Percentiles rank a stretch among this genome's conserved stretches.
Evolutionary conservation across 2,113 vertebrate species (phyloP).

Genomic region (Bos indicus): DNA sequence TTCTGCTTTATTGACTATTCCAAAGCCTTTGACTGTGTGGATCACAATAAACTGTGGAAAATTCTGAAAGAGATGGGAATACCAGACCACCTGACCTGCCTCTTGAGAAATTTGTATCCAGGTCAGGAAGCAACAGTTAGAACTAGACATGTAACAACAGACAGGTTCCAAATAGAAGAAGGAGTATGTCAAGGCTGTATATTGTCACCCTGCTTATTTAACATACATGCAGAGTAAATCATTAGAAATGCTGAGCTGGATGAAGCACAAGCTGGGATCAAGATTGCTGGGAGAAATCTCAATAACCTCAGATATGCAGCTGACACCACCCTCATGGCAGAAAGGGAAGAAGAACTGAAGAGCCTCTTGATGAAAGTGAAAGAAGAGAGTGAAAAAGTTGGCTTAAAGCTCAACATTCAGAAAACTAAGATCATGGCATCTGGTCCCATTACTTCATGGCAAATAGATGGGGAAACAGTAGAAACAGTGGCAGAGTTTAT

Average conservation of each 20-base stretch:
- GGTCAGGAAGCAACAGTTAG: not conserved
- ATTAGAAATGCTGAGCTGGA: not conserved
- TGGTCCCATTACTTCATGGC: not conserved
- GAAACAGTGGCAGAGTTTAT: not conserved
- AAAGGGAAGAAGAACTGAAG: not conserved
- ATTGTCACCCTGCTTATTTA: not conserved
- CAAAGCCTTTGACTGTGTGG: not conserved
- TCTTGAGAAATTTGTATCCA: not conserved
- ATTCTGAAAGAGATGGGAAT: not conserved
- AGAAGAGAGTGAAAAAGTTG: not conserved
- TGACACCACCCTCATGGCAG: not conserved
- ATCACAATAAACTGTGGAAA: not conserved
- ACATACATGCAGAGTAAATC: not conserved
- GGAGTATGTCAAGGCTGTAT: not conserved
- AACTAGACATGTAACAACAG: not conserved
- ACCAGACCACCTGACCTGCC: not conserved
- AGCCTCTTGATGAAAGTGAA: not conserved
- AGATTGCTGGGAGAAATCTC: not conserved
- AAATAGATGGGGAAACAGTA: not conserved
- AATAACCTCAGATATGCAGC: not conserved
- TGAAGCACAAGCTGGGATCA: not conserved
- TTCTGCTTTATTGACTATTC: not conserved
- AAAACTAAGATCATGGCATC: not conserved
- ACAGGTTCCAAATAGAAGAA: not conserved
- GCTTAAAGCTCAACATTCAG: not conserved